Conservation (phyloP, 1,140 invertebrate species). For the Stegodyphus mimosarum region DNA sequence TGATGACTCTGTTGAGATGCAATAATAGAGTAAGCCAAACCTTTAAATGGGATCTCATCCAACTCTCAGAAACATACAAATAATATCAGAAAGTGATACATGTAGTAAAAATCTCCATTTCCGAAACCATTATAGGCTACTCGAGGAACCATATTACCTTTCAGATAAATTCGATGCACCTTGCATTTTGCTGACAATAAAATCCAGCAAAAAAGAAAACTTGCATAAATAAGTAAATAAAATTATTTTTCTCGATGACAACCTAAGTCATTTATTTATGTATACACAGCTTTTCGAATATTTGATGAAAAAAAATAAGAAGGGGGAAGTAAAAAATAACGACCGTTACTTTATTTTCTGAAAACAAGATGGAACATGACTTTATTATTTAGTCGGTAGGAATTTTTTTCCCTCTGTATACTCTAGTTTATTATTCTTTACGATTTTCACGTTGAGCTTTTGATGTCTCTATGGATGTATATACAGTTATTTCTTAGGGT, state of each 20-base stretch:
- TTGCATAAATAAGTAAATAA: neutral
- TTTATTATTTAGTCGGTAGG: neutral
- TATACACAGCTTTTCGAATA: slow-evolving; percentile 9
- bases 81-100: neutral
- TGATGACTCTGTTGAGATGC: slow-evolving; percentile 12
- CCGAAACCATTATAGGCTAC: slow-evolving; percentile 1
- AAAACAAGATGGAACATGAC: neutral
- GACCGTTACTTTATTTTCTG: neutral
- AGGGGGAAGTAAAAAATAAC: neutral
- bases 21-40: neutral
- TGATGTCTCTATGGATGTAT: neutral
- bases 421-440: neutral
- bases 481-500: neutral
- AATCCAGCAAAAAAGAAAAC: neutral
- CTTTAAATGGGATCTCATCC: slow-evolving; percentile 22
- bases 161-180: slow-evolving; percentile 2
- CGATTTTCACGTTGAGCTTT: neutral
- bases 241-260: slow-evolving; percentile 26
- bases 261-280: slow-evolving; percentile 28
- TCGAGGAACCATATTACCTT: slow-evolving; percentile 18
- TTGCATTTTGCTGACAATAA: neutral
- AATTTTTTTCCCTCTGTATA: neutral
- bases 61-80: neutral
- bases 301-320: neutral
- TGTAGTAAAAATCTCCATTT: neutral